Evolutionary conservation across 1,140 invertebrate species (phyloP).

Genomic region (Conopomorpha cramerella): DNA sequence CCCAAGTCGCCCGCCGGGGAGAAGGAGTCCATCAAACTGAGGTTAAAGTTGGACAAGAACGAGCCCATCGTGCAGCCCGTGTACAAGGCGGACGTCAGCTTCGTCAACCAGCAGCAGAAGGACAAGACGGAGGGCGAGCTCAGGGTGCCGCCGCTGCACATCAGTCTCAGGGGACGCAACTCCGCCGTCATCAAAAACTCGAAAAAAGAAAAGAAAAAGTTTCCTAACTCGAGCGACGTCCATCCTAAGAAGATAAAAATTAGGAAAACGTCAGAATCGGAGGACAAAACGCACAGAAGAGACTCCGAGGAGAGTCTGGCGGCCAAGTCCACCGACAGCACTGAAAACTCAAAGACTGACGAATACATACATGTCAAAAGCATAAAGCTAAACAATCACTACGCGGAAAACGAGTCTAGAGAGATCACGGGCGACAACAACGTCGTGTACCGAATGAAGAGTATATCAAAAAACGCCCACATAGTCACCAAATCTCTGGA

Average conservation of each 20-base stretch:
- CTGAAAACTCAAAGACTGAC: slow-evolving; percentile 41
- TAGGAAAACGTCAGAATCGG: slow-evolving; percentile 41
- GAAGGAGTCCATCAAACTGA: slow-evolving; percentile 80
- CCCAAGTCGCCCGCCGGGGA: slow-evolving; percentile 44
- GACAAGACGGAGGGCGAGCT: slow-evolving; percentile 69
- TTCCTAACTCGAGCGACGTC: slow-evolving; percentile 41
- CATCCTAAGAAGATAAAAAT: slow-evolving; percentile 57
- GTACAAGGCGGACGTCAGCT: slow-evolving; percentile 82
- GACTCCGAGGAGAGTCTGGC: slow-evolving; percentile 33
- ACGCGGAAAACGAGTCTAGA: slow-evolving; percentile 31
- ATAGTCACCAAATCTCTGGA: slow-evolving; percentile 53
- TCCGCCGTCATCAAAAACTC: slow-evolving; percentile 85
- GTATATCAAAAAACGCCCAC: slow-evolving; percentile 50
- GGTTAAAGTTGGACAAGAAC: slow-evolving; percentile 81
- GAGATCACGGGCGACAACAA: slow-evolving; percentile 37
- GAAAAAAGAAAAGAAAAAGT: slow-evolving; percentile 74
- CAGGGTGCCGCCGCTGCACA: slow-evolving; percentile 86
- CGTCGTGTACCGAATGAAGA: slow-evolving; percentile 52
- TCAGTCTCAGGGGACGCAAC: slow-evolving; percentile 83
- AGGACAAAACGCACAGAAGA: slow-evolving; percentile 47
- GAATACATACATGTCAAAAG: slow-evolving; percentile 44
- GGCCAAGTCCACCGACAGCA: slow-evolving; percentile 30
- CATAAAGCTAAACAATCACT: slow-evolving; percentile 45
- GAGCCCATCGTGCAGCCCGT: slow-evolving; percentile 75
- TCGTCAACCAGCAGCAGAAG: slow-evolving; percentile 47